Evolutionary conservation across 1,140 invertebrate genomes (phyloP).

Genomic region (Melitaea cinxia): DNA sequence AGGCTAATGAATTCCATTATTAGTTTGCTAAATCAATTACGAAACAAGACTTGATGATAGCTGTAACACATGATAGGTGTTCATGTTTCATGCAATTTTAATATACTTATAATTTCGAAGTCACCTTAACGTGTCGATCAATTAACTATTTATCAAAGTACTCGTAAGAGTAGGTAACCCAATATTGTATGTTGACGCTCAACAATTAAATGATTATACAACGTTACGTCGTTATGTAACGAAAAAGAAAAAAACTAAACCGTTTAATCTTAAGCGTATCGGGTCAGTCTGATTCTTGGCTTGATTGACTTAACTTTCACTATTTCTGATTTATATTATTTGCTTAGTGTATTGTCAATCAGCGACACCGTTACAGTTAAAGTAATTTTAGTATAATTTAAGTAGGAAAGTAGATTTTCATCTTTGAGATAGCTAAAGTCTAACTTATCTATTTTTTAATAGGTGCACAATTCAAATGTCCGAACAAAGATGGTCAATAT

Average conservation of each 20-base stretch:
- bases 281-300: slow-evolving; percentile 40
- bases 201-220: slow-evolving; percentile 45
- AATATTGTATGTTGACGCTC: slow-evolving; percentile 47
- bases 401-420: background rate
- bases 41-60: slow-evolving; percentile 18
- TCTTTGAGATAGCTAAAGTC: too few species aligned
- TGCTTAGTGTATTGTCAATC: slow-evolving; percentile 9
- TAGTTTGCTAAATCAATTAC: slow-evolving; percentile 22
- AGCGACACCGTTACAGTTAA: background rate
- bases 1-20: slow-evolving; percentile 13
- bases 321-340: slow-evolving; percentile 13
- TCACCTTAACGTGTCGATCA: slow-evolving; percentile 33
- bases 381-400: background rate
- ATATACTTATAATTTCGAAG: slow-evolving; percentile 14
- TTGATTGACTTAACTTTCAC: slow-evolving; percentile 48
- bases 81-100: slow-evolving; percentile 33
- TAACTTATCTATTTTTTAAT: slow-evolving; percentile 34
- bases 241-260: slow-evolving; percentile 45
- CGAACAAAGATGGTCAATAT: slow-evolving; percentile 89
- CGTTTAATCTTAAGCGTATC: slow-evolving; percentile 44
- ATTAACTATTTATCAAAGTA: slow-evolving; percentile 47
- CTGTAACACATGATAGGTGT: slow-evolving; percentile 12
- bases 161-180: slow-evolving; percentile 44
- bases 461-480: slow-evolving; percentile 89
- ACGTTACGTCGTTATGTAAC: slow-evolving; percentile 50